Evolutionary conservation across 1,140 invertebrate species (phyloP).

Genomic region (Saccostrea cuccullata): DNA sequence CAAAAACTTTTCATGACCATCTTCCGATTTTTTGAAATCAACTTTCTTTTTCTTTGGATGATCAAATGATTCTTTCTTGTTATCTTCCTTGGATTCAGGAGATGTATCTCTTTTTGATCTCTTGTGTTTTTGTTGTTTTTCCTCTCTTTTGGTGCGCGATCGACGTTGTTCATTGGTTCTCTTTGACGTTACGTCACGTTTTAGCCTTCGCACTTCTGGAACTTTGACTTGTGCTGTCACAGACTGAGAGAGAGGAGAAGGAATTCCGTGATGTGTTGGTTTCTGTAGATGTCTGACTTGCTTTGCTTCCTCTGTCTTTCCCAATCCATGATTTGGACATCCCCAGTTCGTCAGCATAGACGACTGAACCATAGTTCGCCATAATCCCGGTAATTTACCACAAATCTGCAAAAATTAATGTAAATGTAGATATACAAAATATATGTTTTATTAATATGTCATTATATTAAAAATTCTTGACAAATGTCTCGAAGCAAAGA

Average conservation of each 20-base stretch:
- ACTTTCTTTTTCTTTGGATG: slow-evolving; percentile 16
- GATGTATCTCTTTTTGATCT: neutral
- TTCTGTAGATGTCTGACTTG: neutral
- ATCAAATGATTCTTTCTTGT: slow-evolving; percentile 1
- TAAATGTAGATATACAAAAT: neutral
- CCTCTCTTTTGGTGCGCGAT: neutral
- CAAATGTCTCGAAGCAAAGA: neutral
- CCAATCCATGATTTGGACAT: slow-evolving; percentile 11
- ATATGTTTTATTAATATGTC: too few species aligned
- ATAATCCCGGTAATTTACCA: slow-evolving; percentile 18
- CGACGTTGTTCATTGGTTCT: neutral
- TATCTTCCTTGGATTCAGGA: neutral
- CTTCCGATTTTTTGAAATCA: slow-evolving; percentile 4
- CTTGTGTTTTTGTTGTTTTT: neutral
- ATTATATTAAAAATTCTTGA: neutral
- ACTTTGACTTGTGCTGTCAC: neutral
- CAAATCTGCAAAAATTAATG: neutral
- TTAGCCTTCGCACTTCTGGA: neutral
- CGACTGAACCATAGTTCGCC: neutral
- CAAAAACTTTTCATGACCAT: slow-evolving; percentile 8
- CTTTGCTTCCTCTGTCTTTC: neutral
- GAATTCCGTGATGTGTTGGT: neutral
- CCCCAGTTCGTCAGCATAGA: neutral
- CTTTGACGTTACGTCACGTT: neutral
- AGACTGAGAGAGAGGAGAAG: slow-evolving; percentile 1